These are phyloP conservation scores for Xylota segnis DNA, from an alignment of 2,888 invertebrate genomes.

Conservation along the genomic window DNA sequence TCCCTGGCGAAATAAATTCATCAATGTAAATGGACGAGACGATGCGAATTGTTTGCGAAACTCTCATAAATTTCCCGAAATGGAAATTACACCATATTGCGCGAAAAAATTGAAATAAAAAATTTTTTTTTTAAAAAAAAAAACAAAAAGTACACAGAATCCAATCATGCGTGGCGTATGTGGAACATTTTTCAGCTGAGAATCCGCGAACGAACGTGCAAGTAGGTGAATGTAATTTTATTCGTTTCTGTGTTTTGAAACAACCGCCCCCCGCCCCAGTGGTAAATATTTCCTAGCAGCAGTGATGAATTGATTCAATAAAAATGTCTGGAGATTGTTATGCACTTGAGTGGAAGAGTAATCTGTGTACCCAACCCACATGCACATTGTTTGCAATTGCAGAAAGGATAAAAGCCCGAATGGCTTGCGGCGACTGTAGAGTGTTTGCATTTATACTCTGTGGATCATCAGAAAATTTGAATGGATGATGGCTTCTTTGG, in stretches of 20 bases:
- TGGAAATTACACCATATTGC: conserved; percentile 13
- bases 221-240: conserved; percentile 13
- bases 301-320: conserved; percentile 42
- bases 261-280: not conserved
- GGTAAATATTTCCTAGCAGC: conserved; percentile 10
- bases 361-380: not conserved
- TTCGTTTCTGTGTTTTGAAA: not conserved
- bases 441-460: not conserved
- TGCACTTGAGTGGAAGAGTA: conserved; percentile 38
- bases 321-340: conserved; percentile 9
- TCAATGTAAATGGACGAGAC: conserved; percentile 35
- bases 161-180: not conserved
- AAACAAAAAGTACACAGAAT: not conserved
- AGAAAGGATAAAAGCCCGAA: conserved; percentile 25
- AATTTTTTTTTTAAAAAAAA: not conserved
- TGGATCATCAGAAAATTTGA: conserved; percentile 19
- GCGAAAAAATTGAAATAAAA: conserved; percentile 15
- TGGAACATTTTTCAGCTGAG: conserved; percentile 14
- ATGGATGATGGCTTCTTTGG: conserved; percentile 1
- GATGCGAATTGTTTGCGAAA: conserved; percentile 36
- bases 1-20: conserved; percentile 39
- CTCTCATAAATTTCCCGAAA: conserved; percentile 50
- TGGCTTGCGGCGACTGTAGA: not conserved
- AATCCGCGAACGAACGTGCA: no score
- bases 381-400: conserved; percentile 11